Base-by-base conservation (phyloP, 2,113 vertebrate genomes). In the Anarhynchus alexandrinus region DNA sequence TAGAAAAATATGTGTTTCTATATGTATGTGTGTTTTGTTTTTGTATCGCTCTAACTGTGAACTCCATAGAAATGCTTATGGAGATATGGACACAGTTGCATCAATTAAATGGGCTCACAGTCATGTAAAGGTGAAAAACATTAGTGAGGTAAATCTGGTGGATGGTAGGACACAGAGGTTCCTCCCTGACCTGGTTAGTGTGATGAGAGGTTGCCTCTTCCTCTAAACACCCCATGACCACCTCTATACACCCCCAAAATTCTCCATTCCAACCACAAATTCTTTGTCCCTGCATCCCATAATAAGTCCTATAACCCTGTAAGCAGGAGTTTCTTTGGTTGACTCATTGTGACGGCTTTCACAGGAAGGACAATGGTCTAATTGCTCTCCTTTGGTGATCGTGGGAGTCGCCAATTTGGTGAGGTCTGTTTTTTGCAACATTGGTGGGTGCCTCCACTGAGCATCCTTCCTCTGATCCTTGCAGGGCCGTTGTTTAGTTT, bases 321-420 rank as follows among this genome's bases (percentile, higher is more conserved):
- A 51, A 71, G 34, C 43, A 26, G n/a, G 10, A 8, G 6, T 11
- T 55, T 21, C 36, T 30, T n/a, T 61, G 14, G 6, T 10, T 57
- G 54, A 2, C 21, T 57, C 29, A 3, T 21, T 22, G 13, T 40
- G 76, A 25, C 72, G 88, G 16, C 16, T 70, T 88, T 73, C 32
- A 34, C 23, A 54, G 36, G 61, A 61, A 52, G 79, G 23, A 34
- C 42, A 45, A 32, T 6, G 34, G 1, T 72, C 43, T 49, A 26
- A 80, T 36, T 1, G 4, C 10, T 72, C 11, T 82, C 58, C 26
- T 77, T 40, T 1, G 1, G 14, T 54, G 51, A 18, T 5, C 3
- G 1, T 52, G 20, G 6, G 59, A 73, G 5, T 38, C 2, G 1
- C 12, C 4, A 0, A 1, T 59, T 40, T 5, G 2, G 5, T 1